Base-by-base conservation (phyloP, 2,888 invertebrate genomes). In the Macrophya annulata region DNA sequence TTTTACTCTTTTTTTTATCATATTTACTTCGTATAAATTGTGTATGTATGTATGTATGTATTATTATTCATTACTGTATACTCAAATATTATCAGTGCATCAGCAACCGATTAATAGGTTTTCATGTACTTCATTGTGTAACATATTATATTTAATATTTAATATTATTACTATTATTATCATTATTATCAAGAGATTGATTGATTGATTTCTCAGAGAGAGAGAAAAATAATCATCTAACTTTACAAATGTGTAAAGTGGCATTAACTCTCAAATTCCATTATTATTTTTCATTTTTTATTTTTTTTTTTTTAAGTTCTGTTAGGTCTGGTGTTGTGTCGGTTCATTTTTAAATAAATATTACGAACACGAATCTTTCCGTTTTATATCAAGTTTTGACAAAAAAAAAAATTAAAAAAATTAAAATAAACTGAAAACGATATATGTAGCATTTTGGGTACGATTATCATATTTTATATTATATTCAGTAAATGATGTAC, bases 211-310 rank as follows among this genome's bases (percentile, higher is more conserved):
- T 89, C 88, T 89, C 87, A 84, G 86, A 88, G 89, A 88, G 90
- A 90, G 90, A 89, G 25, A 59, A 25, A 25, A 62, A 89, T 89
- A 89, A 88, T 88, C 84, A 85, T 89, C 86, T 88, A 87, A 48
- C 89, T 87, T 89, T 87, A 87, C 88, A 86, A 82, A 88, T 89
- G 90, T 89, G 89, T 89, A 86, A 87, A 89, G 90, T 90, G 89
- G 89, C 90, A 85, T 90, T 86, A 88, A 88, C 87, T 89, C 88
- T 87, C 85, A 85, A 87, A 87, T 51, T 85, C 86, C 76, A 88
- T 86, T 85, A 71, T 62, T 68, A 59, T 85, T 87, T 25, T 62
- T 62, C 12, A 21, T 21, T 25, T 62, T 62, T 62, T 62, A 21
- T 62, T 62, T 86, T 87, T 87, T 84, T 62, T 62, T 86, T 87